Percentiles rank a stretch among this genome's conserved stretches.
Conservation (phyloP, 2,797 vertebrate genomes). For the Masticophis lateralis region DNA sequence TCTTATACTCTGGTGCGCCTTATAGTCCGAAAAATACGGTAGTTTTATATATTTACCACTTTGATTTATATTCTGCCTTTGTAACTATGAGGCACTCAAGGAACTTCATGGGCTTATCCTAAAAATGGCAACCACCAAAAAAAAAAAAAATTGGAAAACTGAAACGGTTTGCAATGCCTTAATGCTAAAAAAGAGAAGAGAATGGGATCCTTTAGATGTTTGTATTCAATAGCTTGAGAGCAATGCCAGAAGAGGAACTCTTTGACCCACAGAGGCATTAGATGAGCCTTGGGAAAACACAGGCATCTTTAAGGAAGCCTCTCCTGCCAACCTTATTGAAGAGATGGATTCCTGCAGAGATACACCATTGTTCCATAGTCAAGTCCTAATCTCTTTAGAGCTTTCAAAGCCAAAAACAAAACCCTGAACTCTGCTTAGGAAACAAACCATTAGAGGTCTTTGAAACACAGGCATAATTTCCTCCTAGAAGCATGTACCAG, state of each 20-base stretch:
- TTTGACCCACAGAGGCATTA: neutral
- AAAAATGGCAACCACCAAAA: neutral
- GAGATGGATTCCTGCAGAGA: neutral
- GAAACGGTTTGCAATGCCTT: neutral
- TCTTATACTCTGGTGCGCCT: no score
- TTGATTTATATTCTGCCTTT: conserved; percentile 5
- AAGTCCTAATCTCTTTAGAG: neutral
- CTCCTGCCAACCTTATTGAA: neutral
- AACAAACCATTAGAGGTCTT: neutral
- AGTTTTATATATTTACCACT: no score
- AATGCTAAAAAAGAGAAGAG: neutral
- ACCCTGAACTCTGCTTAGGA: neutral
- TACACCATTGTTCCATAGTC: neutral
- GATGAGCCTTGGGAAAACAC: neutral
- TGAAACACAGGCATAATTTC: neutral
- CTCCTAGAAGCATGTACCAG: neutral
- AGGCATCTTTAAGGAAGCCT: neutral
- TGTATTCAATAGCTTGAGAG: neutral
- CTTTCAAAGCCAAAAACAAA: neutral
- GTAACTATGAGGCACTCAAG: neutral
- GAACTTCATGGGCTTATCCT: neutral
- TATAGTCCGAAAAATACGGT: no score
- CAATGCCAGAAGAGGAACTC: neutral
- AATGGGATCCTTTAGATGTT: no score
- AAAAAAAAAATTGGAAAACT: neutral